Conservation (phyloP, 2,888 invertebrate genomes). For the Lissonota sp. region DNA sequence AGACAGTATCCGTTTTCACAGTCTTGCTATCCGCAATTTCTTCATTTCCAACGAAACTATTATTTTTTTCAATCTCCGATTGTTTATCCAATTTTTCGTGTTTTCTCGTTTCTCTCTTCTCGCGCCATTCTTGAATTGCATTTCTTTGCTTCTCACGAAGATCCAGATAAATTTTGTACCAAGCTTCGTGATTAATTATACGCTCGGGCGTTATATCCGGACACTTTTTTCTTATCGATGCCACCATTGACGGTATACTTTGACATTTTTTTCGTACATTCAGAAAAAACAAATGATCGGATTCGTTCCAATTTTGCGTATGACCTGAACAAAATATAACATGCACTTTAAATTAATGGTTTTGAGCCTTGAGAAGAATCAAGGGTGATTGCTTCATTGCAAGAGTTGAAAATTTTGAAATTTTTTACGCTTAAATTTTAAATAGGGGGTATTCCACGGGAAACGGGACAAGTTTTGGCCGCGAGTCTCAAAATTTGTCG, state of each 20-base stretch:
- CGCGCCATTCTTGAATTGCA: constrained; percentile 83
- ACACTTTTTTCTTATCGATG: constrained; percentile 75
- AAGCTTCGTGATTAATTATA: constrained; percentile 84
- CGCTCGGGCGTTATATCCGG: constrained; percentile 79
- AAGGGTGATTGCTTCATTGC: neutral
- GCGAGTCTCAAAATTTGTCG: too few species aligned
- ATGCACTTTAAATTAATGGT: too few species aligned
- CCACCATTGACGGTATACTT: constrained; percentile 74
- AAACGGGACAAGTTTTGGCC: too few species aligned
- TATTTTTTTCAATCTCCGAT: too few species aligned
- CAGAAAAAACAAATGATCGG: constrained; percentile 79
- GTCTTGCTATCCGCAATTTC: too few species aligned
- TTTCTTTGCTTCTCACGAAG: constrained; percentile 83
- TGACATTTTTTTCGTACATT: constrained; percentile 74
- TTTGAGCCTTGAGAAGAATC: too few species aligned
- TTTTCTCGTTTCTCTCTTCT: constrained; percentile 75
- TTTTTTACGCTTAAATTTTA: too few species aligned
- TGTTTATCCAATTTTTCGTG: neutral
- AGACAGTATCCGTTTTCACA: neutral
- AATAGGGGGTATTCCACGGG: too few species aligned
- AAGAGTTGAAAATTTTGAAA: too few species aligned
- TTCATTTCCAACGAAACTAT: too few species aligned
- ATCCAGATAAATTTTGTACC: constrained; percentile 84
- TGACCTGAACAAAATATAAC: constrained; percentile 72
- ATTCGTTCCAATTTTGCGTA: constrained; percentile 78